Conservation (phyloP, 2,888 invertebrate species). For the Eupithecia vulgata region DNA sequence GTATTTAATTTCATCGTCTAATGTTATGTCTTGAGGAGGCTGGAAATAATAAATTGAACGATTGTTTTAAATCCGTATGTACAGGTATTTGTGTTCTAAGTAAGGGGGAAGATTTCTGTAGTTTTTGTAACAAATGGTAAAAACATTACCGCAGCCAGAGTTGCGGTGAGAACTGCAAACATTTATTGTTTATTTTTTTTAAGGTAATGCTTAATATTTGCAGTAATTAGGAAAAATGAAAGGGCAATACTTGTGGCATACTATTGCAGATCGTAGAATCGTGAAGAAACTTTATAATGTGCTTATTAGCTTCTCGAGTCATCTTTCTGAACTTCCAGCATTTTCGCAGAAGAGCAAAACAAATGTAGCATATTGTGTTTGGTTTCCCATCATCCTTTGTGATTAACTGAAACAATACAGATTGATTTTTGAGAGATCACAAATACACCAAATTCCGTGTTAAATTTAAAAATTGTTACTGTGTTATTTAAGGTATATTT, state of each 20-base stretch:
- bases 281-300: slow-evolving; percentile 12
- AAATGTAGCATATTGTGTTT: slow-evolving; percentile 27
- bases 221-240: neutral
- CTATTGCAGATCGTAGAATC: too few species aligned
- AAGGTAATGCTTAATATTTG: too few species aligned
- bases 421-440: neutral
- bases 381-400: slow-evolving; percentile 26
- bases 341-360: slow-evolving; percentile 24
- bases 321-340: slow-evolving; percentile 23
- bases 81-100: neutral
- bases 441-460: neutral
- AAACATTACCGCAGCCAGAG: neutral
- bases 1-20: slow-evolving; percentile 4
- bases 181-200: too few species aligned
- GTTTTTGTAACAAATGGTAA: neutral
- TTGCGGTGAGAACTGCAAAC: too few species aligned
- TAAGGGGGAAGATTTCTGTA: neutral
- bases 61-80: too few species aligned
- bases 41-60: slow-evolving; percentile 15
- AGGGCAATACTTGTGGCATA: neutral
- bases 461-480: too few species aligned
- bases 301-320: slow-evolving; percentile 20
- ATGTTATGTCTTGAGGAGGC: slow-evolving; percentile 9
- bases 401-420: slow-evolving; percentile 25
- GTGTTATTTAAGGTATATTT: neutral